phyloP scores from a whole-genome alignment of 2,113 vertebrate species.

The Callopanchax toddi region DNA sequence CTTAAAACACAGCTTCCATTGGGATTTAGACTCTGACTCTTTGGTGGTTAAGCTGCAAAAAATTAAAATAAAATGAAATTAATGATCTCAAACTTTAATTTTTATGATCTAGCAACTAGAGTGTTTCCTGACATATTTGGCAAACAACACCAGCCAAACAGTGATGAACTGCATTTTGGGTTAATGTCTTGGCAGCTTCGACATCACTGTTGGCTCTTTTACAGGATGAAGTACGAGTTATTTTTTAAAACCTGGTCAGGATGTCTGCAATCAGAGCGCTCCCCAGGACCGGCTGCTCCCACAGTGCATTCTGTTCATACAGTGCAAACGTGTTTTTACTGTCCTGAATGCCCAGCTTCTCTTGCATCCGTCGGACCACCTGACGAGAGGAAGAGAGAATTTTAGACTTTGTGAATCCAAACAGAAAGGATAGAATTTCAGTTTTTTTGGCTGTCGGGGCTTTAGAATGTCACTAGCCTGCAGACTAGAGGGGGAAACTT shows the following conservation, averaged over 20 bases:
- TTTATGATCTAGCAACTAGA: too few relatives aligned
- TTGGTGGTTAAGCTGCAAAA: conserved; percentile 78
- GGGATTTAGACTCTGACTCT: conserved; percentile 78
- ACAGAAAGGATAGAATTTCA: not conserved
- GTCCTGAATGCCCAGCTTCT: conserved; percentile 87
- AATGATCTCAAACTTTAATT: too few relatives aligned
- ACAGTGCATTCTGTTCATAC: conserved; percentile 87
- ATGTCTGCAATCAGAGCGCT: conserved; percentile 88
- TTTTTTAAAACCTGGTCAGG: conserved; percentile 92
- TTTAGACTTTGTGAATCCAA: not conserved
- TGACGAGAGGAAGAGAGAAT: conserved; percentile 53
- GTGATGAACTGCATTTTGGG: too few relatives aligned
- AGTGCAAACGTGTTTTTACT: conserved; percentile 91
- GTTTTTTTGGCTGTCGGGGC: not conserved
- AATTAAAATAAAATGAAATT: conserved; percentile 5
- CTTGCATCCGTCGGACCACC: conserved; percentile 89
- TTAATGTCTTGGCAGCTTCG: too few relatives aligned
- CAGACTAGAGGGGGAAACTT: not conserved
- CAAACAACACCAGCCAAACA: not conserved
- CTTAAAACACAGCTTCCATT: conserved; percentile 89
- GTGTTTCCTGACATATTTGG: not conserved
- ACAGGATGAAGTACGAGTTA: conserved; percentile 65
- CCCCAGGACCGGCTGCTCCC: conserved; percentile 87
- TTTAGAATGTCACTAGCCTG: not conserved
- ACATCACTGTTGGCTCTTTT: conserved; percentile 24